phyloP scores from a whole-genome alignment of 1,140 invertebrate species.

The Onthophagus taurus region DNA sequence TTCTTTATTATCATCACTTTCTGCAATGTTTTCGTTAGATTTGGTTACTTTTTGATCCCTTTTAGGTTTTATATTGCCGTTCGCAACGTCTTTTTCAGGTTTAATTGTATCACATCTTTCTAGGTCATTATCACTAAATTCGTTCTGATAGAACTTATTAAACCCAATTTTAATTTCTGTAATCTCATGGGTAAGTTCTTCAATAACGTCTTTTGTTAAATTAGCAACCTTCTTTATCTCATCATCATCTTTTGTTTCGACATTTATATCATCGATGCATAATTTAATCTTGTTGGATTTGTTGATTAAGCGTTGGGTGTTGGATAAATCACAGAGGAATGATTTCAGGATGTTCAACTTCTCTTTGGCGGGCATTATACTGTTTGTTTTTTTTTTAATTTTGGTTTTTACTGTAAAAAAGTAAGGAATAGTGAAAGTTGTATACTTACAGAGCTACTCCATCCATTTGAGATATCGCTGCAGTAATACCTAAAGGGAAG shows the following conservation, averaged over 20 bases:
- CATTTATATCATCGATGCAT: background rate
- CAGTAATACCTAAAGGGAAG: too few species aligned
- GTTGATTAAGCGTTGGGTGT: background rate
- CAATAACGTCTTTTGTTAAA: background rate
- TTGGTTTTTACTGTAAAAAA: background rate
- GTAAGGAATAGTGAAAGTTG: background rate
- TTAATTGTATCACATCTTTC: background rate
- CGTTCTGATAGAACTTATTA: background rate
- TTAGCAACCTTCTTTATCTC: background rate
- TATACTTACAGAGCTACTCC: conserved; percentile 7
- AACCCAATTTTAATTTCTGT: conserved; percentile 3
- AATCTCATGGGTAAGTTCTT: background rate
- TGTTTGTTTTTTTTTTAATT: too few species aligned
- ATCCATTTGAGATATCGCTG: conserved; percentile 2
- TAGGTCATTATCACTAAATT: background rate
- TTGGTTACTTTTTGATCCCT: background rate
- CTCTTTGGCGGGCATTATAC: background rate
- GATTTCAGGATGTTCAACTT: background rate
- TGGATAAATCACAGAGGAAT: background rate
- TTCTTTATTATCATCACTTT: background rate
- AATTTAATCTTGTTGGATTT: background rate
- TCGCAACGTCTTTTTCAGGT: background rate
- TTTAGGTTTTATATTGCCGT: background rate
- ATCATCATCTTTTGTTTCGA: background rate
- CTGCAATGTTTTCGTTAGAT: background rate